phyloP scores from a whole-genome alignment of 92 coral and sea anemone genomes.

The Palythoa heliodiscus region DNA sequence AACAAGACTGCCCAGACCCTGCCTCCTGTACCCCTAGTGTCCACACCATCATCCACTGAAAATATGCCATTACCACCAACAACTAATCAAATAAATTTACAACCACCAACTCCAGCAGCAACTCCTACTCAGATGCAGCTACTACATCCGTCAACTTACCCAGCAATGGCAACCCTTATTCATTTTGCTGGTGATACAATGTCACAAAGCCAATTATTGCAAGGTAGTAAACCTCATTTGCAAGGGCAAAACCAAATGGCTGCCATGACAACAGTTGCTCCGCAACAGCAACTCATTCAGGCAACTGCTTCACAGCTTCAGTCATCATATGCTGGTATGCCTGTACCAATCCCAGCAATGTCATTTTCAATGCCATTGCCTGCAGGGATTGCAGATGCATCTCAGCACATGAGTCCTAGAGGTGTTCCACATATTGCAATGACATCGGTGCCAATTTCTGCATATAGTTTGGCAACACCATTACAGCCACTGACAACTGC shows the following conservation, averaged over 20 bases:
- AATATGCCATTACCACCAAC: slow-evolving; percentile 20
- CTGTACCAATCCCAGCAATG: slow-evolving; percentile 29
- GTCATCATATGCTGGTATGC: slow-evolving; percentile 39
- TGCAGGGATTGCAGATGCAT: slow-evolving; percentile 24
- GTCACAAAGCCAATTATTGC: slow-evolving; percentile 31
- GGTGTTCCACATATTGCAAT: slow-evolving; percentile 43
- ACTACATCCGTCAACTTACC: slow-evolving; percentile 21
- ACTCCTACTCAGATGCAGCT: slow-evolving; percentile 29
- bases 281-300: slow-evolving; percentile 38
- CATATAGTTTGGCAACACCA: slow-evolving; percentile 27
- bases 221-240: slow-evolving; percentile 4
- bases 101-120: slow-evolving; percentile 11
- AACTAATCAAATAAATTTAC: slow-evolving; percentile 28
- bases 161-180: slow-evolving; percentile 40
- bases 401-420: slow-evolving; percentile 36
- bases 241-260: slow-evolving; percentile 35
- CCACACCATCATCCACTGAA: slow-evolving; percentile 24
- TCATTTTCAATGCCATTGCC: slow-evolving; percentile 38
- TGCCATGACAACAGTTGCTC: slow-evolving; percentile 39
- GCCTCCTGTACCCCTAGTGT: slow-evolving; percentile 13
- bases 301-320: slow-evolving; percentile 41
- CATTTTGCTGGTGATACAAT: slow-evolving; percentile 37
- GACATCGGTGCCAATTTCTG: slow-evolving; percentile 39
- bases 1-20: background rate
- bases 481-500: slow-evolving; percentile 19